phyloP scores from a whole-genome alignment of 2,113 vertebrate species.

The Ifrita kowaldi region DNA sequence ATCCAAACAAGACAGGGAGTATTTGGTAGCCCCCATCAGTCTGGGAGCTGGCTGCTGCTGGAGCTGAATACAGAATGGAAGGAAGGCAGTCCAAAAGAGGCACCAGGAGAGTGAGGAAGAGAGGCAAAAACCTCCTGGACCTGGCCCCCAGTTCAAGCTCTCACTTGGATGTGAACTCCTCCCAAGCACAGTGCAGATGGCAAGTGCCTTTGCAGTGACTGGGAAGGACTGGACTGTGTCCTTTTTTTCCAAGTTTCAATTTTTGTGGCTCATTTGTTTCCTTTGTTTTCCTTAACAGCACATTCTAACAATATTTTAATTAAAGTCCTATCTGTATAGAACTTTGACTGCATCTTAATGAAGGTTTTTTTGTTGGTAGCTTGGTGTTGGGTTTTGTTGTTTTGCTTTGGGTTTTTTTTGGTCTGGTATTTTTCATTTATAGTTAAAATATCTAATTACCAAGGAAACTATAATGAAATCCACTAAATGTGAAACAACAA shows the following conservation, averaged over 20 bases:
- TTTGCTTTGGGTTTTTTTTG: background rate
- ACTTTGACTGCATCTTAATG: slow-evolving; percentile 44
- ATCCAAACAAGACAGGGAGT: background rate
- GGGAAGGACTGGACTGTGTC: background rate
- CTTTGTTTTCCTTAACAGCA: slow-evolving; percentile 18
- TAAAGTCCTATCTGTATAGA: slow-evolving; percentile 7
- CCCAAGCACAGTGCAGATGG: background rate
- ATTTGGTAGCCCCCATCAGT: background rate
- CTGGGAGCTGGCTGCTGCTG: background rate
- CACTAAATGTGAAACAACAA: slow-evolving; percentile 56
- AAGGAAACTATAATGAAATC: slow-evolving; percentile 60
- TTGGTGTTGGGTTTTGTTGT: background rate
- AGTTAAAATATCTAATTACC: slow-evolving; percentile 64
- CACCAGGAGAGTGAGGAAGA: background rate
- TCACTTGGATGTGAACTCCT: rapidly evolving
- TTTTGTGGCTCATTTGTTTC: background rate
- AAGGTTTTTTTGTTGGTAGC: background rate
- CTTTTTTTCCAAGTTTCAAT: background rate
- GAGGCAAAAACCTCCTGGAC: background rate
- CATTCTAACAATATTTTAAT: slow-evolving; percentile 38
- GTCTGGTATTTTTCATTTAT: slow-evolving; percentile 41
- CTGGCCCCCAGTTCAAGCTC: background rate
- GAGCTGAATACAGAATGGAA: background rate
- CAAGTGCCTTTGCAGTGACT: background rate
- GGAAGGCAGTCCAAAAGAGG: background rate